Evolutionary conservation across 2,113 vertebrate genomes (phyloP), one percentile per base, ranked within the genome.

Genomic region (Halcyon malimbica): DNA sequence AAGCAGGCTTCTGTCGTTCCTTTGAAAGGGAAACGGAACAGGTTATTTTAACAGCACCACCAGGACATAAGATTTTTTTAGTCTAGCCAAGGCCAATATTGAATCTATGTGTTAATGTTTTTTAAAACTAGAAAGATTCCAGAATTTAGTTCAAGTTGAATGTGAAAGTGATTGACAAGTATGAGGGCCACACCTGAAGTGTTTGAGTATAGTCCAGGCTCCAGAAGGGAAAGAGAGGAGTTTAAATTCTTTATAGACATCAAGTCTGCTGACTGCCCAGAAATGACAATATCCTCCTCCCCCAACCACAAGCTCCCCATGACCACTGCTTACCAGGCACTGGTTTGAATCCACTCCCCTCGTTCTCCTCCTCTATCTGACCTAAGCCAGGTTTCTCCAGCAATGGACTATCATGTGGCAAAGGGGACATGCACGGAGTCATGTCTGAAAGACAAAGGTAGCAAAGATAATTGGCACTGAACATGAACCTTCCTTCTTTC

Each of bases 351-450:
- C 97, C 97, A 31, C 97, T 96, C 56, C 97, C 97, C 97, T 99
- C 98, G 2, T 93, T 95, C 85, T 98, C 98, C 70, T 99, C 98
- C 97, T 98, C 98, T 56, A 98, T 98, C 92, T 98, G 98, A 51
- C 97, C 97, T 74, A 97, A 87, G 70, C 97, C 96, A 89, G 98
- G 97, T 53, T 98, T 99, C 96, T 99, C 99, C 97, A 98, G 69
- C 89, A 97, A 93, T 29, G 98, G 97, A 67, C 97, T 98, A 69
- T 98, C 99, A 67, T 98, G 98, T 87, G 99, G 99, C 96, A 99
- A 96, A 79, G 99, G 99, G 75, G 99, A 99, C 97, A 99, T 99
- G 97, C 99, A 99, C 16, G 99, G 98, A 74, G 99, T 99, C 98
- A 99, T 98, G 98, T 99, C 99, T 99, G 95, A 70, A 96, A 84